phyloP scores from a whole-genome alignment of 2,888 invertebrate species.

The Conus canariensis region DNA sequence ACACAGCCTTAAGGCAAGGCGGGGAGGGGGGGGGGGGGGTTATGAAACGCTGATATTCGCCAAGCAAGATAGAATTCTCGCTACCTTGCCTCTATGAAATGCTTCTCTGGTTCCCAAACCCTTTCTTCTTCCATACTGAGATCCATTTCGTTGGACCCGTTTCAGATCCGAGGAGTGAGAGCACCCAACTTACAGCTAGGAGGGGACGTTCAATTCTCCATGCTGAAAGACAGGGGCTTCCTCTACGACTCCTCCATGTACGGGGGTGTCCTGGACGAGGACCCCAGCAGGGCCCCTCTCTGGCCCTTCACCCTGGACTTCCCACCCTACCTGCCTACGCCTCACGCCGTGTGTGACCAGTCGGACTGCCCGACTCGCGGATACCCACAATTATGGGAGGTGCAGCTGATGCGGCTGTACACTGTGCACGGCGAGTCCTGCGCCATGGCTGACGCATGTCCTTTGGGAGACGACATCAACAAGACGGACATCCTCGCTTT shows the following conservation, averaged over 20 bases:
- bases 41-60: no score
- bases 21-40: no score
- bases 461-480: constrained; percentile 37
- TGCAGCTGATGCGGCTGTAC: constrained; percentile 81
- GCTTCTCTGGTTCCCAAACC: no score
- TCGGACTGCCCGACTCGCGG: constrained; percentile 53
- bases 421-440: constrained; percentile 59
- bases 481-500: constrained; percentile 74
- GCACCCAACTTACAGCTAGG: constrained; percentile 89
- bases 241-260: constrained; percentile 89
- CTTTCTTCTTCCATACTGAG: no score
- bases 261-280: constrained; percentile 80
- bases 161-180: constrained; percentile 89
- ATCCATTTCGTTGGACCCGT: no score
- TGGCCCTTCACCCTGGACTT: constrained; percentile 96
- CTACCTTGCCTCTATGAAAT: no score
- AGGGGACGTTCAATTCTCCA: constrained; percentile 92
- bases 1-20: no score
- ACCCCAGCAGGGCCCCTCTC: constrained; percentile 84
- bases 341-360: constrained; percentile 51
- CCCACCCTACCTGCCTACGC: constrained; percentile 52
- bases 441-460: constrained; percentile 66
- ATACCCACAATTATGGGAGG: constrained; percentile 83
- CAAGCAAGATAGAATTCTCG: no score
- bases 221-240: constrained; percentile 96